Percentiles rank a stretch among this genome's conserved stretches.
Evolutionary conservation across 2,888 invertebrate genomes (phyloP).

Genomic region (Andrena haemorrhoa): DNA sequence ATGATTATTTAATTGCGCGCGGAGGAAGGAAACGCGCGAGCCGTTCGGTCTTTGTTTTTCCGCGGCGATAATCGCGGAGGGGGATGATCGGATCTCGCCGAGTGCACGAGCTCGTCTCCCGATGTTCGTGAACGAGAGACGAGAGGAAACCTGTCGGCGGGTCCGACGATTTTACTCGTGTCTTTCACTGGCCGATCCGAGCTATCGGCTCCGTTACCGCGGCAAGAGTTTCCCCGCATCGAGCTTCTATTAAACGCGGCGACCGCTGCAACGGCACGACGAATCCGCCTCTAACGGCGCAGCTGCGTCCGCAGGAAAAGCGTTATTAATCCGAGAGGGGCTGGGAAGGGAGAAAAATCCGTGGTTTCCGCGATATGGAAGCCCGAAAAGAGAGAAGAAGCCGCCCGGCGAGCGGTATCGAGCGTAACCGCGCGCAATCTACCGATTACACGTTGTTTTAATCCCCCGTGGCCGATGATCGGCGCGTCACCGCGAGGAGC

Average conservation of each 20-base stretch:
- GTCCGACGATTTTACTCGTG: not conserved
- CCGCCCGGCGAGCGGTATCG: not conserved
- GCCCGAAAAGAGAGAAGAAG: not conserved
- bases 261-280: not conserved
- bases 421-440: conserved; percentile 35
- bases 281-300: conserved; percentile 10
- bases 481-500: conserved; percentile 23
- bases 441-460: conserved; percentile 55
- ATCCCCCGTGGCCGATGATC: conserved; percentile 17
- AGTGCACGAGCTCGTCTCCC: no score
- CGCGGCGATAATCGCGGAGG: no score
- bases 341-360: conserved; percentile 2
- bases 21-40: no score
- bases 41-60: no score
- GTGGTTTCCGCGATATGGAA: conserved; percentile 26
- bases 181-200: not conserved
- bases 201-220: conserved; percentile 1
- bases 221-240: conserved; percentile 3
- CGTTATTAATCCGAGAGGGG: conserved; percentile 25
- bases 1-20: conserved; percentile 3
- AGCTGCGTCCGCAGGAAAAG: conserved; percentile 42
- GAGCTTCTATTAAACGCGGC: conserved; percentile 29
- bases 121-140: no score
- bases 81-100: no score
- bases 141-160: not conserved